Evolutionary conservation across 92 coral and sea anemone genomes (phyloP).

Genomic region (Phymanthus crucifer): DNA sequence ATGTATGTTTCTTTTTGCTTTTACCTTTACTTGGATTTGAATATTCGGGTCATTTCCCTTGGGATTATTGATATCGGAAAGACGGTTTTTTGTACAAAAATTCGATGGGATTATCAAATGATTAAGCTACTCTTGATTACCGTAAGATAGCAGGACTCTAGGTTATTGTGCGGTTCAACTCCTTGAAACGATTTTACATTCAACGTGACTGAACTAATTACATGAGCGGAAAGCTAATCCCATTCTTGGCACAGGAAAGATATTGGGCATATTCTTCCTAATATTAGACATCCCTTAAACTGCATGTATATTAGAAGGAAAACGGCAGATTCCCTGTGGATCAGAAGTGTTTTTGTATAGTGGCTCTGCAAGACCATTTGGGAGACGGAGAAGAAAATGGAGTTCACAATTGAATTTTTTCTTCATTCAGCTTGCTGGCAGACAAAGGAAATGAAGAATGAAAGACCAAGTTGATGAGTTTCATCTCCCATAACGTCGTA

Average conservation of each 20-base stretch:
- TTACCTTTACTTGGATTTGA: not conserved
- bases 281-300: not conserved
- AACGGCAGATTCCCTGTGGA: not conserved
- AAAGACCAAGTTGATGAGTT: not conserved
- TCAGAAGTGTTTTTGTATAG: not conserved
- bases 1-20: not conserved
- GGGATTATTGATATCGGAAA: not conserved
- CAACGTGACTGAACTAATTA: not conserved
- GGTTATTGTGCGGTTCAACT: not conserved
- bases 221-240: not conserved
- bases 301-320: not conserved
- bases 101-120: not conserved
- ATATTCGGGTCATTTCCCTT: slow-evolving; percentile 1
- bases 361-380: not conserved
- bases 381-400: not conserved
- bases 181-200: not conserved
- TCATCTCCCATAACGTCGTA: not conserved
- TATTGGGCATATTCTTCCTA: not conserved
- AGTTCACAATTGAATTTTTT: not conserved
- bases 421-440: not conserved
- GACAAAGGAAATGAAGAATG: not conserved
- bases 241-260: not conserved
- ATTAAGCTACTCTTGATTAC: not conserved
- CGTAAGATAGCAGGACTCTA: not conserved
- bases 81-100: not conserved